Conservation (phyloP, 1,140 invertebrate genomes). For the Diorhabda elongata region DNA sequence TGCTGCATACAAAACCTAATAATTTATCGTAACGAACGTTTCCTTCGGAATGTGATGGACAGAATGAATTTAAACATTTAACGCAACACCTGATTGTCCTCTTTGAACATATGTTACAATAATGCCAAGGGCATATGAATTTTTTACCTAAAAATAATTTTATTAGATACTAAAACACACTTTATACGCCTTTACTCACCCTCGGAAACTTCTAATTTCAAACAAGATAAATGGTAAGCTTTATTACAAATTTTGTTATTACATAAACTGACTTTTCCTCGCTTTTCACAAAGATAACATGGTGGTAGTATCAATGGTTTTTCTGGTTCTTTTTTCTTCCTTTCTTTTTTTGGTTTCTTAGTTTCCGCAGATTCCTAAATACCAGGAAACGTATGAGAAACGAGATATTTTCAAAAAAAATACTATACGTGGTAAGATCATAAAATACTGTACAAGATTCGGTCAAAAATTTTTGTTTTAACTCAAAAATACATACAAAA, state of each 20-base stretch:
- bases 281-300: constrained; percentile 41
- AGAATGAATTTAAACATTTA: constrained; percentile 42
- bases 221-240: constrained; percentile 41
- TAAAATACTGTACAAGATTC: too few species aligned
- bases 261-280: constrained; percentile 32
- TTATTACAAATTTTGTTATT: constrained; percentile 40
- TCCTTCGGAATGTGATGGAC: constrained; percentile 39
- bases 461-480: too few species aligned
- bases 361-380: not conserved
- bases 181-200: constrained; percentile 24
- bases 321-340: constrained; percentile 29
- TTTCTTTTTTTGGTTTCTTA: constrained; percentile 27
- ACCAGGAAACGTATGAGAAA: not conserved
- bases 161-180: not conserved
- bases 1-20: constrained; percentile 37
- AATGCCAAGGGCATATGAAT: constrained; percentile 41
- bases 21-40: constrained; percentile 39
- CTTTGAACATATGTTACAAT: constrained; percentile 40
- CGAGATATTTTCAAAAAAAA: too few species aligned
- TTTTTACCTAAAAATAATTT: constrained; percentile 28
- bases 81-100: constrained; percentile 40
- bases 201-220: constrained; percentile 35
- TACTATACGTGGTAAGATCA: too few species aligned
- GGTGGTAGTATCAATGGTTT: constrained; percentile 23
- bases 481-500: too few species aligned